Evolutionary conservation across 2,797 vertebrate genomes (phyloP), one percentile per base, ranked within the genome.

Genomic region (Schizothorax lantsangensis): DNA sequence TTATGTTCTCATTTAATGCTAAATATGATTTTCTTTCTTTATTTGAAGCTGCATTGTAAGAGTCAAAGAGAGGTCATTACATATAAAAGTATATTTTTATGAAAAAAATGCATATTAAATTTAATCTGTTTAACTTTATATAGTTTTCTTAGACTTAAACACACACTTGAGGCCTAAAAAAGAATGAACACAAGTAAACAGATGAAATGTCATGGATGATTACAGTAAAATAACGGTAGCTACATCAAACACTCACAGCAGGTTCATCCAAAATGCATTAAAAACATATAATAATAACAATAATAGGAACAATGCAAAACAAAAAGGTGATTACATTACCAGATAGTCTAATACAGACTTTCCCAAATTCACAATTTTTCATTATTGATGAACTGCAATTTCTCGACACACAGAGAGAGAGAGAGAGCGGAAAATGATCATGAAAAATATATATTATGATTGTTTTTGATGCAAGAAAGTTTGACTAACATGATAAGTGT

Each of bases 261-360:
- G 19, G 19, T 9, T 21, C 21, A 3, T 57, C 7, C 80, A 87
- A 89, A 88, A 79, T 4, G 89, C 87, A 85, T 85, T 74, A 86
- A 84, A 78, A 74, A 87, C 86, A 21, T 79, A 80, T 84, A 81
- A 86, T 73, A 43, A 73, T 68, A 78, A 77, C 12, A 52, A 87
- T 91, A 87, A 92, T 91, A 92, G 82, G 91, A 93, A 93, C 82
- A 93, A 94, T 26, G 8, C 23, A n/a, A 62, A 62, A 62, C 10
- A 59, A n/a, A 62, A 45, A 45, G 10, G 43, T 11, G 43, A 45
- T 45, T 45, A 45, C 43, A 11, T 45, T 11, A 45, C 43, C 7
- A 40, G 7, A 40, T 8, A 40, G 40, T 40, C 40, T 40, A 40
- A 40, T 40, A 8, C 9, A 11, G 43, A 45, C 43, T 45, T 11